These are phyloP conservation scores for Thera britannica DNA, from an alignment of 2,888 invertebrate genomes.

Conservation along the genomic window DNA sequence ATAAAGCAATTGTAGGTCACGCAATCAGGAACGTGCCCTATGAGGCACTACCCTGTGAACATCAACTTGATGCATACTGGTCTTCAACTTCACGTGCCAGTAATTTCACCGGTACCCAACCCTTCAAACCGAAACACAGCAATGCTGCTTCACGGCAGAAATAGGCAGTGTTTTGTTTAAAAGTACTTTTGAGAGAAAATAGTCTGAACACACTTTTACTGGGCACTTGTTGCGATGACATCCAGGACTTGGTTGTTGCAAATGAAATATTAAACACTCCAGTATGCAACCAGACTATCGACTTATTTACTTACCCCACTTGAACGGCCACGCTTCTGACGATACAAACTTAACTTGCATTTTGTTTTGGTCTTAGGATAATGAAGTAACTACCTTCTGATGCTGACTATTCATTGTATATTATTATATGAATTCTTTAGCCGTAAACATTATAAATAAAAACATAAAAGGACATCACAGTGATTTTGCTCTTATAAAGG, in stretches of 20 bases:
- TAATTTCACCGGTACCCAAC: too few species aligned
- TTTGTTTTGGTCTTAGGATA: background rate
- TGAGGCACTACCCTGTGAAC: too few species aligned
- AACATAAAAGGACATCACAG: slow-evolving; percentile 23
- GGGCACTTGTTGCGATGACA: background rate
- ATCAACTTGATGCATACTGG: too few species aligned
- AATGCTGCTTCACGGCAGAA: too few species aligned
- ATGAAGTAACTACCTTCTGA: too few species aligned
- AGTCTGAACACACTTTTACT: background rate
- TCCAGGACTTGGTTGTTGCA: background rate
- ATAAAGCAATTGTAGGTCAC: too few species aligned
- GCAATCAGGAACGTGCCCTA: too few species aligned
- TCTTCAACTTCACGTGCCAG: too few species aligned
- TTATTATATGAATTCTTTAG: slow-evolving; percentile 5
- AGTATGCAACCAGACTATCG: background rate
- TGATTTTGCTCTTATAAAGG: slow-evolving; percentile 27
- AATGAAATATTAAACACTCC: background rate
- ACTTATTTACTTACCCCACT: background rate
- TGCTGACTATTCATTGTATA: too few species aligned
- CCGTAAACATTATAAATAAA: slow-evolving; percentile 15
- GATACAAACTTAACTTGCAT: too few species aligned
- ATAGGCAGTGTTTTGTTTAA: too few species aligned
- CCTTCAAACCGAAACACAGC: too few species aligned
- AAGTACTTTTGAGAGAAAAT: background rate
- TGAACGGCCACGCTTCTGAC: background rate